Evolutionary conservation across 2,888 invertebrate species (phyloP), one percentile per base, ranked within the genome.

Genomic region (Cryptocheilus praepositus): DNA sequence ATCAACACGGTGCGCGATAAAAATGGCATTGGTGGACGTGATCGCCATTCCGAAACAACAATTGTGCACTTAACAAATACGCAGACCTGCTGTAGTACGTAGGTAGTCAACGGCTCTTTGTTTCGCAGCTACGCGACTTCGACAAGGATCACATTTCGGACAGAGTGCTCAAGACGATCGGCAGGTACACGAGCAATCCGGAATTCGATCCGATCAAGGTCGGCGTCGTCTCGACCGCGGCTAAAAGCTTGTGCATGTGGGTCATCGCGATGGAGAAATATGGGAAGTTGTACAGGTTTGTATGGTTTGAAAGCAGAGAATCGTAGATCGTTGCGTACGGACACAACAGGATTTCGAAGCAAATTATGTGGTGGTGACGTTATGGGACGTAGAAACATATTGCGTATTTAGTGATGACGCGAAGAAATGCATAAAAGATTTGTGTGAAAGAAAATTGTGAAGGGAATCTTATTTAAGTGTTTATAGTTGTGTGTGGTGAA

Each of bases 221-320:
- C 0, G 97, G 96, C 0, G 90, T 92, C 1, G 96, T 96, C 46
- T 97, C 97, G 0, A 83, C 91, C 0, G 97, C 97, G 0, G 96
- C 96, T 19, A 96, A 95, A 89, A 96, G 96, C 0, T 90, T 97
- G 22, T 96, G 96, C 85, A 92, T 95, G 84, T 97, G 97, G 97
- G 96, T 96, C 18, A 91, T 95, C 68, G 97, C 97, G 1, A 97
- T 97, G 87, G 96, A 97, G 88, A 94, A 96, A 85, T 97, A 97
- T 85, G 96, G 94, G 2, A 94, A 95, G 89, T 94, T 97, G 52
- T 97, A 93, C 91, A 94, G 93, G 94, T 94, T 85, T 90, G 90
- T 25, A 46, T 5, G 46, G 3, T 16, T n/a, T n/a, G n/a, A n/a
- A n/a, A n/a, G n/a, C n/a, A n/a, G n/a, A n/a, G n/a, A n/a, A n/a